These are phyloP conservation scores for Meghimatium bilineatum DNA, from an alignment of 2,888 invertebrate genomes.

Conservation along the genomic window DNA sequence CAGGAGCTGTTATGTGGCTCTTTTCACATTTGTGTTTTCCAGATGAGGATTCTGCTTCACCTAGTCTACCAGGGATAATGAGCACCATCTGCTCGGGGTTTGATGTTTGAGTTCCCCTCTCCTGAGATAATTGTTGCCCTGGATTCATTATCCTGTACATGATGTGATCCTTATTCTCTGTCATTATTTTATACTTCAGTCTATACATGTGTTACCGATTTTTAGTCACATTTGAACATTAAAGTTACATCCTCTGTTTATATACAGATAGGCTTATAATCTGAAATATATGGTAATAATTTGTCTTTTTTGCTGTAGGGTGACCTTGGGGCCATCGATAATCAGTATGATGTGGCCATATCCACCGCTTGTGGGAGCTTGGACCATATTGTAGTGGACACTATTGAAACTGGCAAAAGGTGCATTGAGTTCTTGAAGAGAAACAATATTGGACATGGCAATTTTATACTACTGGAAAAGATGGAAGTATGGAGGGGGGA, in stretches of 20 bases:
- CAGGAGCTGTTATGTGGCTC: too few relatives aligned
- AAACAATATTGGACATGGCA: conserved; percentile 88
- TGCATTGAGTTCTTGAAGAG: conserved; percentile 89
- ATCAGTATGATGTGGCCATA: conserved; percentile 94
- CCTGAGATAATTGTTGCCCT: too few relatives aligned
- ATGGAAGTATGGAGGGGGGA: conserved; percentile 74
- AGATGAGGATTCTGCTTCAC: too few relatives aligned
- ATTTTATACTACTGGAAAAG: conserved; percentile 93
- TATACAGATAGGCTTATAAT: too few relatives aligned
- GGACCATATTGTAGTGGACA: conserved; percentile 94
- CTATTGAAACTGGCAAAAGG: conserved; percentile 87
- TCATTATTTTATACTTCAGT: too few relatives aligned
- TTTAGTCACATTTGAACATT: neutral
- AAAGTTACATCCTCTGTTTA: too few relatives aligned
- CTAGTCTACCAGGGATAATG: too few relatives aligned
- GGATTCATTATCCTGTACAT: too few relatives aligned
- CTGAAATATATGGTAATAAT: neutral
- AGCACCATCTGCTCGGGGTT: too few relatives aligned
- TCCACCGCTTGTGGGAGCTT: conserved; percentile 92
- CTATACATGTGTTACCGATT: neutral
- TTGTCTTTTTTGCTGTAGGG: conserved; percentile 82
- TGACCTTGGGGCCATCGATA: conserved; percentile 94
- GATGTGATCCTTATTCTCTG: neutral
- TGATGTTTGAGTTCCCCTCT: neutral
- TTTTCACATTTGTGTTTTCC: too few relatives aligned